Conservation (phyloP, 2,113 vertebrate genomes). For the Mesoclemmys tuberculata region DNA sequence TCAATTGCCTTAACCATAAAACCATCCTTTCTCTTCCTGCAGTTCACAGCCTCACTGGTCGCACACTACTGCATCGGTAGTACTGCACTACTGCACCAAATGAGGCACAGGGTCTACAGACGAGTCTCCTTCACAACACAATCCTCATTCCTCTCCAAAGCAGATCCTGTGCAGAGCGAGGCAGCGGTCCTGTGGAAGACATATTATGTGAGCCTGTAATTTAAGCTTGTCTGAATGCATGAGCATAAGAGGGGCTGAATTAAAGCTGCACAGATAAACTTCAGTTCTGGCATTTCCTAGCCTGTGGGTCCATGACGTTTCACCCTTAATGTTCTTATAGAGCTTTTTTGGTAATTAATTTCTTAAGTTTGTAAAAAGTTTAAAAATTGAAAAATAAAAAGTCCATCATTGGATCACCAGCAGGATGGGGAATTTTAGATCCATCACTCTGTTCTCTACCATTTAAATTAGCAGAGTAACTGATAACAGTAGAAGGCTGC, state of each 20-base stretch:
- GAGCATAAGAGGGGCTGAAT: background rate
- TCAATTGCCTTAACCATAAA: background rate
- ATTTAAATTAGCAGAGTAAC: background rate
- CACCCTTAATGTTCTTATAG: background rate
- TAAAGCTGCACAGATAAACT: background rate
- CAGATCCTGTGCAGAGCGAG: background rate
- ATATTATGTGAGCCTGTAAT: background rate
- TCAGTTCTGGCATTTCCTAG: background rate
- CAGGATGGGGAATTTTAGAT: background rate
- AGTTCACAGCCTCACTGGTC: background rate
- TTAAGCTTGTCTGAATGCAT: background rate
- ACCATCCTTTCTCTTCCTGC: background rate
- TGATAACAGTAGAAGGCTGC: background rate
- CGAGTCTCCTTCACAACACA: background rate
- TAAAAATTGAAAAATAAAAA: background rate
- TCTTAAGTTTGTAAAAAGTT: background rate
- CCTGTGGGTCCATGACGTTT: background rate
- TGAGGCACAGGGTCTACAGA: background rate
- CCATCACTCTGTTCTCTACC: background rate
- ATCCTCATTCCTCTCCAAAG: background rate
- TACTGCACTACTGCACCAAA: slow-evolving; percentile 3
- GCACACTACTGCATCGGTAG: too few relatives aligned
- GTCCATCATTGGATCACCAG: background rate
- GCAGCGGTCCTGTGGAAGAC: background rate
- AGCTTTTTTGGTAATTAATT: background rate